These are phyloP conservation scores for Orthosia incerta DNA, from an alignment of 2,888 invertebrate species.

Conservation along the genomic window DNA sequence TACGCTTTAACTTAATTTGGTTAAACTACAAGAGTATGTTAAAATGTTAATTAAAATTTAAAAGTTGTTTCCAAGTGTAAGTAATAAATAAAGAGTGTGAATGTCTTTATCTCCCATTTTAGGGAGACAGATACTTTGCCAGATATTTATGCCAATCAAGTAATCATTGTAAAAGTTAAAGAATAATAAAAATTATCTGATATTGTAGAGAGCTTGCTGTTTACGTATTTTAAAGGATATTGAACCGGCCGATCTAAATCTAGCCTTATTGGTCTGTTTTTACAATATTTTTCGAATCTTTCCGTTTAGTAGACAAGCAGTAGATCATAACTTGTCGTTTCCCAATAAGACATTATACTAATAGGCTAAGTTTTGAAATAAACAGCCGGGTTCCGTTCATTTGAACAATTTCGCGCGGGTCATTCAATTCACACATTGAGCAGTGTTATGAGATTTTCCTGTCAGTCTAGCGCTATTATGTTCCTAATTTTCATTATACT, in stretches of 20 bases:
- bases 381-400: not conserved
- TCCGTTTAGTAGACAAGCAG: not conserved
- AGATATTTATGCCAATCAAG: slow-evolving; percentile 51
- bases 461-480: not conserved
- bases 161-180: slow-evolving; percentile 36
- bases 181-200: slow-evolving; percentile 2
- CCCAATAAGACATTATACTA: not conserved
- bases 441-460: slow-evolving; percentile 4
- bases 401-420: not conserved
- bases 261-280: not conserved
- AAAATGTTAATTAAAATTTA: slow-evolving; percentile 66
- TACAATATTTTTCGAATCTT: not conserved
- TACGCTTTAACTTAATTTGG: slow-evolving; percentile 58
- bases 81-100: slow-evolving; percentile 67
- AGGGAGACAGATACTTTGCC: slow-evolving; percentile 48
- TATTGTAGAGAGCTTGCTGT: not conserved
- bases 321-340: not conserved
- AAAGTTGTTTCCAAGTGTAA: slow-evolving; percentile 63
- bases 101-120: slow-evolving; percentile 67
- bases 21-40: slow-evolving; percentile 52
- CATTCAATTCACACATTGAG: not conserved
- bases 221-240: slow-evolving; percentile 13
- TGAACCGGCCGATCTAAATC: not conserved
- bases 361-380: not conserved
- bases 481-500: not conserved